Conservation (phyloP, 2,888 invertebrate species). For the Nasonia oneida region DNA sequence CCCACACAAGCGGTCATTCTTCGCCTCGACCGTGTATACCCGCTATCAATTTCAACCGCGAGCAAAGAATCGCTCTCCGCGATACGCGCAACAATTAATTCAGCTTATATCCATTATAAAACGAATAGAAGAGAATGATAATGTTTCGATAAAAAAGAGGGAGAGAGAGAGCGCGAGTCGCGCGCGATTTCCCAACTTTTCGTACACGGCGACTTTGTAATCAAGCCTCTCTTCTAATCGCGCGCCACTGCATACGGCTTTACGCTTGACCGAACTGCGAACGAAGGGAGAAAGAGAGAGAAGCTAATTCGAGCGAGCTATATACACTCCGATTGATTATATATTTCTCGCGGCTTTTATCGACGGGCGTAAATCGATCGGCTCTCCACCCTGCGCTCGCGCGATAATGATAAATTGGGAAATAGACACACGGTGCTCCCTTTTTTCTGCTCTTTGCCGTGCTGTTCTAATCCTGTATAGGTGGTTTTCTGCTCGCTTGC, state of each 20-base stretch:
- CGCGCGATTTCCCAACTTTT: slow-evolving; percentile 47
- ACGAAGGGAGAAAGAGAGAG: not conserved
- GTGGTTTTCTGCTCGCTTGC: not conserved
- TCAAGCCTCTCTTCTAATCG: slow-evolving; percentile 47
- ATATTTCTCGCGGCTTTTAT: slow-evolving; percentile 39
- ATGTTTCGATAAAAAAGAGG: slow-evolving; percentile 24
- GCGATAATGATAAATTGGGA: slow-evolving; percentile 56
- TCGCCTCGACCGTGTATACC: not conserved
- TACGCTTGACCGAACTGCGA: slow-evolving; percentile 45
- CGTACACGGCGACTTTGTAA: slow-evolving; percentile 43
- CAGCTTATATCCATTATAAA: slow-evolving; percentile 38
- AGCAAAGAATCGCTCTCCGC: slow-evolving; percentile 7
- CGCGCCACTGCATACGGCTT: not conserved
- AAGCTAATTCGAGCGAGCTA: slow-evolving; percentile 28
- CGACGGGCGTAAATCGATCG: slow-evolving; percentile 41
- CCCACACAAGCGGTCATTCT: not conserved
- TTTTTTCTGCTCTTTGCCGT: slow-evolving; percentile 62
- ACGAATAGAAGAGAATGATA: slow-evolving; percentile 41
- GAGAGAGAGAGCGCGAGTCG: too few species aligned
- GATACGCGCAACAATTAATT: slow-evolving; percentile 41
- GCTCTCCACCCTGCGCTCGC: slow-evolving; percentile 19
- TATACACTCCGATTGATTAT: slow-evolving; percentile 34
- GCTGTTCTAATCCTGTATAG: not conserved
- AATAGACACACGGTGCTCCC: slow-evolving; percentile 38
- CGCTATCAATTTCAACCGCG: not conserved